Evolutionary conservation across 2,888 invertebrate species (phyloP).

Genomic region (Clistopyga incitator): DNA sequence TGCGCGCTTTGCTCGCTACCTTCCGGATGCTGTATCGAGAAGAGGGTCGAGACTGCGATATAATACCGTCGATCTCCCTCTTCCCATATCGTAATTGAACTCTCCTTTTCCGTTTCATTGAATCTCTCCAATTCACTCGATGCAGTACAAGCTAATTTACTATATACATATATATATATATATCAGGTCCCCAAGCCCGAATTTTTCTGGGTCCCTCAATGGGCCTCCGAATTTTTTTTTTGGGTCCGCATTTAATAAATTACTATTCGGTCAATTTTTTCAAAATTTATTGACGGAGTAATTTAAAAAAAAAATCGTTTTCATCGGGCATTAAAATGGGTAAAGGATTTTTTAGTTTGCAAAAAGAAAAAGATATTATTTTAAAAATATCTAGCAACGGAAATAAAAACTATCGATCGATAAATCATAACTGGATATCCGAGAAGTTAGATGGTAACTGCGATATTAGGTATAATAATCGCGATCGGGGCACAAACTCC

Average conservation of each 20-base stretch:
- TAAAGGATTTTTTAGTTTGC: not conserved
- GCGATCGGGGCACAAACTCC: not conserved
- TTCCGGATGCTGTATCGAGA: slow-evolving; percentile 23
- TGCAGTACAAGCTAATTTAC: not conserved
- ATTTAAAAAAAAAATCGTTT: no score
- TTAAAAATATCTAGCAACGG: not conserved
- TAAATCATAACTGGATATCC: slow-evolving; percentile 14
- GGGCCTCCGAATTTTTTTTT: no score
- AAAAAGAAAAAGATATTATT: slow-evolving; percentile 1
- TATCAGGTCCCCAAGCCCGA: no score
- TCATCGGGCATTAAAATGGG: not conserved
- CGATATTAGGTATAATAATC: not conserved
- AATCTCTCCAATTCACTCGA: slow-evolving; percentile 40
- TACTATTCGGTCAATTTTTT: no score
- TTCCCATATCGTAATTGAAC: slow-evolving; percentile 59
- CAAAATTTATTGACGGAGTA: no score
- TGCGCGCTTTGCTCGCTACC: slow-evolving; percentile 10
- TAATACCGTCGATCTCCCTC: slow-evolving; percentile 57
- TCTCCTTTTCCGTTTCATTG: slow-evolving; percentile 48
- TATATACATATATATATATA: not conserved
- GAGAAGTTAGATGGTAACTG: not conserved
- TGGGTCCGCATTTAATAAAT: no score
- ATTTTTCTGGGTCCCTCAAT: no score
- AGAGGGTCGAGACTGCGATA: slow-evolving; percentile 42
- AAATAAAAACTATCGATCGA: not conserved